These are phyloP conservation scores for Caloenas nicobarica DNA, from an alignment of 2,113 vertebrate species.

Conservation along the genomic window DNA sequence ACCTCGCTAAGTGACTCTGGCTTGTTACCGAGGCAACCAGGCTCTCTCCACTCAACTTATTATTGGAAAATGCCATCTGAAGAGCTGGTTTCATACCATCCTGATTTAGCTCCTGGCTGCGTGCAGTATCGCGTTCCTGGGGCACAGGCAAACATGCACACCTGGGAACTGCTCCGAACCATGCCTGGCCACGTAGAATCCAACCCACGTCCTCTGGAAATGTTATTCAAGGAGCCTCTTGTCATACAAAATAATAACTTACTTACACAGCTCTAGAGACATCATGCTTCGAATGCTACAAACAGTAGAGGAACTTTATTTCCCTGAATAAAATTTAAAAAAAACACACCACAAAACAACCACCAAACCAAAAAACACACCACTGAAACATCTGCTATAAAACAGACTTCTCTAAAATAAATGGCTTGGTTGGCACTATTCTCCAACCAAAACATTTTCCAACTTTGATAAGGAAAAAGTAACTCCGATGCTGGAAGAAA, in stretches of 20 bases:
- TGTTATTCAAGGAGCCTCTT: neutral
- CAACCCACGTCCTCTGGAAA: neutral
- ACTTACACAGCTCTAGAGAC: neutral
- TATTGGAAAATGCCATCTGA: neutral
- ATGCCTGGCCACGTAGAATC: no score
- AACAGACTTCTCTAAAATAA: neutral
- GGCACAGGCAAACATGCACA: no score
- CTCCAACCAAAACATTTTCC: neutral
- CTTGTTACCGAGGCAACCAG: neutral
- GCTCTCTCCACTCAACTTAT: neutral
- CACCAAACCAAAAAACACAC: no score
- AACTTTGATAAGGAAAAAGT: neutral
- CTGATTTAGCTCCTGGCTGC: neutral
- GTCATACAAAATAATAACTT: neutral
- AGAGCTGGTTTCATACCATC: neutral
- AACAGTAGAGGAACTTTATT: neutral
- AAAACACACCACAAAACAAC: no score
- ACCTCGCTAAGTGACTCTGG: neutral
- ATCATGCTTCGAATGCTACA: neutral
- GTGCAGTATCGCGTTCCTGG: no score
- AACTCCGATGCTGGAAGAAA: neutral
- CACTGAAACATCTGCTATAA: neutral
- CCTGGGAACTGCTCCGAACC: no score
- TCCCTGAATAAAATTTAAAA: neutral
- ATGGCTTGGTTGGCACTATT: neutral